phyloP scores from a whole-genome alignment of 2,888 invertebrate genomes.

The Icerya purchasi region DNA sequence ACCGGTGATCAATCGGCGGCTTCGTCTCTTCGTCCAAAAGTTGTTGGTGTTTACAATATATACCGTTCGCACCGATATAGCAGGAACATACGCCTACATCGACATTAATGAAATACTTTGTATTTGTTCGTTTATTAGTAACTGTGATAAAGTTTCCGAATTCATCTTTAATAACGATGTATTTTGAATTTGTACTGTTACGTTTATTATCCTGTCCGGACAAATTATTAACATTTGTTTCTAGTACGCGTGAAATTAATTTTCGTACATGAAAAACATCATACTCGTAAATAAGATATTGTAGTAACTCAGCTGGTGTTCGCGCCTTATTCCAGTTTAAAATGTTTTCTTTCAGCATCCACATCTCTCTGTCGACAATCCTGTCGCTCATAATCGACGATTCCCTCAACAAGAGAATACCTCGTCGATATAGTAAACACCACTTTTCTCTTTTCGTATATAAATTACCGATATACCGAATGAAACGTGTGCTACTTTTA shows the following conservation, averaged over 20 bases:
- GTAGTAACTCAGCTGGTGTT: background rate
- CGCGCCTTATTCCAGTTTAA: constrained; percentile 1
- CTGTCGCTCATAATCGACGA: background rate
- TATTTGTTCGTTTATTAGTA: constrained; percentile 6
- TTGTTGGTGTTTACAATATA: constrained; percentile 7
- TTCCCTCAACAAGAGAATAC: background rate
- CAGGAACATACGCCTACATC: constrained; percentile 9
- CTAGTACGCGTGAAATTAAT: constrained; percentile 4
- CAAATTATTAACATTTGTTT: too few species aligned
- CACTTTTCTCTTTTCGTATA: constrained; percentile 6
- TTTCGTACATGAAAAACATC: constrained; percentile 4
- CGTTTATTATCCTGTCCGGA: too few species aligned
- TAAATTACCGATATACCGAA: background rate
- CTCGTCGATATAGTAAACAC: background rate
- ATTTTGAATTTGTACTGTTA: too few species aligned
- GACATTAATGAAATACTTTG: constrained; percentile 4
- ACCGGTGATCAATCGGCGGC: too few species aligned
- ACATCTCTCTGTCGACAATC: background rate
- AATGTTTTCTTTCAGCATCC: constrained; percentile 6
- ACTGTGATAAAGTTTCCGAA: too few species aligned
- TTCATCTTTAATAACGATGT: too few species aligned
- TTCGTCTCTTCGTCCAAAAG: background rate
- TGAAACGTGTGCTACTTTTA: background rate
- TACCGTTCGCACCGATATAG: constrained; percentile 5
- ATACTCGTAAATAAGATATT: constrained; percentile 1